These are phyloP conservation scores for Pachyrhynchus sulphureomaculatus DNA, from an alignment of 1,140 invertebrate species.

Conservation along the genomic window DNA sequence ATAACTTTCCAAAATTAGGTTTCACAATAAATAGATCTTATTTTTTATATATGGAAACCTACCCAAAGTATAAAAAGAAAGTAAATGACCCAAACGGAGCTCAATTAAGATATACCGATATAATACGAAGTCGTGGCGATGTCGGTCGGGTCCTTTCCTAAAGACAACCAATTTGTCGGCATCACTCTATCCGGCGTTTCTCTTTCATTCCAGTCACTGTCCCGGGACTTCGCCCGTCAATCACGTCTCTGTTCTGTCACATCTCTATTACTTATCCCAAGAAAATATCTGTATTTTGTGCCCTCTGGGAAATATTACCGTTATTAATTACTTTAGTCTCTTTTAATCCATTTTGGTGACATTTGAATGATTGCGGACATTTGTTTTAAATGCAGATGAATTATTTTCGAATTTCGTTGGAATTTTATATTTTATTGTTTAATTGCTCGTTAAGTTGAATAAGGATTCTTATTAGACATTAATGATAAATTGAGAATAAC, in stretches of 20 bases:
- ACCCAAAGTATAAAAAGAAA: too few relatives aligned
- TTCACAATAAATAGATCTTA: too few relatives aligned
- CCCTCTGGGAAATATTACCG: slow-evolving; percentile 6
- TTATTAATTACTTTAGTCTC: slow-evolving; percentile 17
- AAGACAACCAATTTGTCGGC: slow-evolving; percentile 39
- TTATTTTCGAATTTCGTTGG: too few relatives aligned
- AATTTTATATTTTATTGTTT: too few relatives aligned
- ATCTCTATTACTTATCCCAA: slow-evolving; percentile 21
- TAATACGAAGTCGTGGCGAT: not conserved
- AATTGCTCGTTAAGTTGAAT: too few relatives aligned
- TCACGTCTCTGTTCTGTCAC: slow-evolving; percentile 19
- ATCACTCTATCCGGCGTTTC: slow-evolving; percentile 36
- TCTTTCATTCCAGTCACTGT: slow-evolving; percentile 29
- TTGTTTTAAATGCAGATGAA: slow-evolving; percentile 7
- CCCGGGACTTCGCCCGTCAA: slow-evolving; percentile 19
- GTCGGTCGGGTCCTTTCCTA: slow-evolving; percentile 15
- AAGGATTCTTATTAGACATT: too few relatives aligned
- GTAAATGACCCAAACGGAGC: too few relatives aligned
- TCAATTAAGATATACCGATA: slow-evolving; percentile 8
- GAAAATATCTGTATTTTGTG: slow-evolving; percentile 22
- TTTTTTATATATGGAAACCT: too few relatives aligned
- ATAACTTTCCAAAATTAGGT: too few relatives aligned
- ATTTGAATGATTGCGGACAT: slow-evolving; percentile 6
- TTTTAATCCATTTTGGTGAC: slow-evolving; percentile 18
- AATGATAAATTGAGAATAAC: too few relatives aligned